Evolutionary conservation across 2,797 vertebrate species (phyloP).

Genomic region (Pitangus sulphuratus): DNA sequence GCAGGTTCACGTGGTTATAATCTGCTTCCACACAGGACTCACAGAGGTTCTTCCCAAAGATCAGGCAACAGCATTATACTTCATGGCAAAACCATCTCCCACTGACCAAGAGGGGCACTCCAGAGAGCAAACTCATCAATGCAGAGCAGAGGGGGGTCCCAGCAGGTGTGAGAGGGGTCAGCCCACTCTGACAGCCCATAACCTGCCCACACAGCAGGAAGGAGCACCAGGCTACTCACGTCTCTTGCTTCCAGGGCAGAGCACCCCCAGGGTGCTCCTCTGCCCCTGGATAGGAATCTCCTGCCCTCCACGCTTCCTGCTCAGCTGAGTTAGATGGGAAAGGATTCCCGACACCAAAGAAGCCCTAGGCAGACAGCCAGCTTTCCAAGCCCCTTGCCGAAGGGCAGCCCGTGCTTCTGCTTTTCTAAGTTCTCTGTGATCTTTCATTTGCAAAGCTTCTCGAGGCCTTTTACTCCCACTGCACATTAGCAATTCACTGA

Average conservation of each 20-base stretch:
- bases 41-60: accelerated
- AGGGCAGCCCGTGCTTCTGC: neutral
- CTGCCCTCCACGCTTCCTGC: neutral
- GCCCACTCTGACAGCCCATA: neutral
- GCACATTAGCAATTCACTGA: slow-evolving; percentile 41
- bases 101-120: neutral
- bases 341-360: neutral
- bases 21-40: neutral
- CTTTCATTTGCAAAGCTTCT: slow-evolving; percentile 5
- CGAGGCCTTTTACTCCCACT: slow-evolving; percentile 18
- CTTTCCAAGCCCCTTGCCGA: neutral
- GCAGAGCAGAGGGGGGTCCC: neutral
- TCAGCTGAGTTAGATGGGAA: neutral
- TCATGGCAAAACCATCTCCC: neutral
- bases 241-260: neutral
- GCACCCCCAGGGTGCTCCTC: neutral
- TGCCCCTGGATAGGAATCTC: neutral
- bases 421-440: slow-evolving; percentile 26
- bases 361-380: neutral
- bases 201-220: accelerated
- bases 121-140: accelerated
- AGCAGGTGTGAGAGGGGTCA: neutral
- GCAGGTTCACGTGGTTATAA: neutral
- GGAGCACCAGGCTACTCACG: accelerated
- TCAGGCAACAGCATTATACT: neutral